Conservation (phyloP, 2,888 invertebrate genomes). For the Bugula neritina region DNA sequence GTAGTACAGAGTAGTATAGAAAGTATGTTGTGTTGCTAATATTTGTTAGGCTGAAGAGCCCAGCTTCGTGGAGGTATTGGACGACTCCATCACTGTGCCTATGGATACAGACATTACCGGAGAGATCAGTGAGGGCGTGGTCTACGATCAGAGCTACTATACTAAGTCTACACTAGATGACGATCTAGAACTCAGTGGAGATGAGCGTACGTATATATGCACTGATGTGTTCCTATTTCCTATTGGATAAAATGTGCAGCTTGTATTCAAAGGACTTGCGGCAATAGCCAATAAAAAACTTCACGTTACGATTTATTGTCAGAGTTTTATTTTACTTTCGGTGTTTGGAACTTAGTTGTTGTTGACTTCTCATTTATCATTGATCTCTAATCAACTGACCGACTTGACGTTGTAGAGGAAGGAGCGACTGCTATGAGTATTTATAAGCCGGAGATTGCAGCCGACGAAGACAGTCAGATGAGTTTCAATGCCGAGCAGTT, state of each 20-base stretch:
- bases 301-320: no score
- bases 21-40: no score
- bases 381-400: no score
- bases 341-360: no score
- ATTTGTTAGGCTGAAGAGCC: neutral
- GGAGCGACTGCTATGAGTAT: no score
- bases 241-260: neutral
- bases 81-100: neutral
- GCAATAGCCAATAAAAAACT: no score
- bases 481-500: constrained; percentile 19
- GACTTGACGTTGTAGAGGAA: no score
- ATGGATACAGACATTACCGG: neutral
- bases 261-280: no score
- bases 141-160: neutral
- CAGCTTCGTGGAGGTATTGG: neutral
- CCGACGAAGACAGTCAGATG: constrained; percentile 26
- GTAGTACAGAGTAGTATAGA: no score
- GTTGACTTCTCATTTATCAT: no score
- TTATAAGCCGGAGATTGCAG: no score
- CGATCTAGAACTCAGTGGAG: constrained; percentile 9
- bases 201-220: neutral
- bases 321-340: no score
- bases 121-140: neutral
- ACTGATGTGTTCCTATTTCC: neutral
- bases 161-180: neutral